Evolutionary conservation across 2,888 invertebrate genomes (phyloP).

Genomic region (Cheilosia pagana): DNA sequence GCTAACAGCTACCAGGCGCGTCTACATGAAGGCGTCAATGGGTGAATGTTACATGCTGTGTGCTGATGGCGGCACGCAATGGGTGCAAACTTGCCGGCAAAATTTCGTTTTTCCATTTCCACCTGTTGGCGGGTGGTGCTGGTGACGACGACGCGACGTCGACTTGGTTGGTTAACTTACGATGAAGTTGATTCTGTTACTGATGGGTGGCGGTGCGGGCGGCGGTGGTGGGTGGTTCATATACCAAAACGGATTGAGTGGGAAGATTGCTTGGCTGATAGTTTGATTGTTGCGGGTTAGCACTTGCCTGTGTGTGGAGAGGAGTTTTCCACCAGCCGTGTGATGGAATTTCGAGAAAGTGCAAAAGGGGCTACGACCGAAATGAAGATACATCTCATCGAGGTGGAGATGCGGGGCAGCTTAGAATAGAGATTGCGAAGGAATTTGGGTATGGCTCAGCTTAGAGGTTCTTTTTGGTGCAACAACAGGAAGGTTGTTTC

Average conservation of each 20-base stretch:
- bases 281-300: slow-evolving; percentile 29
- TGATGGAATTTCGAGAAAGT: slow-evolving; percentile 20
- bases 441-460: no score
- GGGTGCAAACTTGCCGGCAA: slow-evolving; percentile 55
- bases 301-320: slow-evolving; percentile 4
- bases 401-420: background rate
- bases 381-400: background rate
- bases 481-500: no score
- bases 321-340: background rate
- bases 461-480: no score
- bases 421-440: no score
- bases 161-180: slow-evolving; percentile 17
- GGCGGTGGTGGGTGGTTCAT: background rate
- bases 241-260: slow-evolving; percentile 25
- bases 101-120: slow-evolving; percentile 57
- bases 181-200: slow-evolving; percentile 18
- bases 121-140: slow-evolving; percentile 55
- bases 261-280: slow-evolving; percentile 47
- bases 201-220: background rate
- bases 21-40: slow-evolving; percentile 63
- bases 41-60: slow-evolving; percentile 62
- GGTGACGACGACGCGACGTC: background rate
- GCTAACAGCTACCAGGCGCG: slow-evolving; percentile 58
- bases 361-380: background rate
- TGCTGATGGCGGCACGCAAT: slow-evolving; percentile 51